Percentiles rank a stretch among this genome's conserved stretches.
These are phyloP conservation scores for Papilio xuthus DNA, from an alignment of 1,140 invertebrate genomes.

Conservation along the genomic window DNA sequence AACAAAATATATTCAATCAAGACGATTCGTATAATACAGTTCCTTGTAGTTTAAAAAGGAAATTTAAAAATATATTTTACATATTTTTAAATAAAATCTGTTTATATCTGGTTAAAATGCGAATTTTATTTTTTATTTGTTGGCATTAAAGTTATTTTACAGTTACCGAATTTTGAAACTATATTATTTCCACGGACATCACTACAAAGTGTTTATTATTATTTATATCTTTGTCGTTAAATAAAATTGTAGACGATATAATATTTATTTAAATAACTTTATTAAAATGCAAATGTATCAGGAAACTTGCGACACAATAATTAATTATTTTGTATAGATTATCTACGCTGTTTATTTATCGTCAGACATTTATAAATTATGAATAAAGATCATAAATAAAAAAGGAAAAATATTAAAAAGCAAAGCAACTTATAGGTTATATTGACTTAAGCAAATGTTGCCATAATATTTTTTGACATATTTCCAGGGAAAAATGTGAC, in stretches of 20 bases:
- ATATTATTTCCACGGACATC: slow-evolving; percentile 4
- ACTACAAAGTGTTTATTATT: neutral
- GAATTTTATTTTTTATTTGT: neutral
- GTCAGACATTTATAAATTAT: slow-evolving; percentile 27
- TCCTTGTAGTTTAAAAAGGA: too few species aligned
- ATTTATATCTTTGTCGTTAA: slow-evolving; percentile 2
- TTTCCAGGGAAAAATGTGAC: neutral
- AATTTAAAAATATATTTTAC: neutral
- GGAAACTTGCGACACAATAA: slow-evolving; percentile 23
- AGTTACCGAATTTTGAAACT: slow-evolving; percentile 25
- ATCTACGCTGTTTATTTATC: slow-evolving; percentile 17
- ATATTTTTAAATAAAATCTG: neutral
- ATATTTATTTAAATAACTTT: slow-evolving; percentile 33
- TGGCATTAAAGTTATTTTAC: neutral
- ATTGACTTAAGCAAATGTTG: neutral
- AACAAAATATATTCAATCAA: neutral
- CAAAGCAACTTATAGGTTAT: neutral
- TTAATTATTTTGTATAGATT: slow-evolving; percentile 25
- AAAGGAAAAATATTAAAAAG: neutral
- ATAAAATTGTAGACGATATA: neutral
- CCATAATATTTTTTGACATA: neutral
- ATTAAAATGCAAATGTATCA: slow-evolving; percentile 34
- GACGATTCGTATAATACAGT: too few species aligned
- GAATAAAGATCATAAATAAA: slow-evolving; percentile 31
- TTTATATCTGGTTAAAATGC: neutral